Base-by-base conservation (phyloP, 2,888 invertebrate species). In the Eretmocerus hayati region DNA sequence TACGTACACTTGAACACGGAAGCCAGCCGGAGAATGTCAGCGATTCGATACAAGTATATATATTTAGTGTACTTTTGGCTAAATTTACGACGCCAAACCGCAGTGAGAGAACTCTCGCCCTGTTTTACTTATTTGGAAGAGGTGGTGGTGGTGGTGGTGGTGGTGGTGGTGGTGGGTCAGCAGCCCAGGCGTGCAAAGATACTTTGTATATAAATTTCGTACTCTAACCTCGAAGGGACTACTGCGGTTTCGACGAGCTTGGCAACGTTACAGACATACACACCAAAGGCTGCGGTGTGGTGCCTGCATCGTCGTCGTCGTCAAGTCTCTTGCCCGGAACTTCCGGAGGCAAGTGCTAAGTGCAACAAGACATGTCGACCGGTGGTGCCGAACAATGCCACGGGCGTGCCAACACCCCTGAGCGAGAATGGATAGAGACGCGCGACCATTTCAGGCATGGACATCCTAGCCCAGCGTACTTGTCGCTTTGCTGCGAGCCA, bases 161-260 rank as follows among this genome's bases (percentile, higher is more conserved):
- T 22, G 23, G 6, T 16, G 19, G 42, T 13, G 6, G n/a, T 6
- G 8, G n/a, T 57, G 51, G 60, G 60, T 59, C 62, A 59, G 49
- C 59, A 16, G 31, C n/a, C 33, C 33, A 16, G n/a, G n/a, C 33
- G 33, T 33, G 16, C 48, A 40, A 64, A 62, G 67, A 64, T 66
- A 67, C 66, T 67, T 66, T 65, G 66, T 67, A 65, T 66, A 67
- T 67, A 67, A 67, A 67, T 67, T 67, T 65, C 60, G 65, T 63
- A 61, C 52, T 55, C 48, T 38, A 52, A 31, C 49, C 15, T 33
- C n/a, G 33, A 33, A 33, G 30, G n/a, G n/a, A n/a, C n/a, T n/a
- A n/a, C n/a, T n/a, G n/a, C n/a, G n/a, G n/a, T n/a, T n/a, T n/a
- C n/a, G n/a, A n/a, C n/a, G n/a, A n/a, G n/a, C n/a, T n/a, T n/a